phyloP scores from a whole-genome alignment of 2,888 invertebrate species.

The Odiellus spinosus region DNA sequence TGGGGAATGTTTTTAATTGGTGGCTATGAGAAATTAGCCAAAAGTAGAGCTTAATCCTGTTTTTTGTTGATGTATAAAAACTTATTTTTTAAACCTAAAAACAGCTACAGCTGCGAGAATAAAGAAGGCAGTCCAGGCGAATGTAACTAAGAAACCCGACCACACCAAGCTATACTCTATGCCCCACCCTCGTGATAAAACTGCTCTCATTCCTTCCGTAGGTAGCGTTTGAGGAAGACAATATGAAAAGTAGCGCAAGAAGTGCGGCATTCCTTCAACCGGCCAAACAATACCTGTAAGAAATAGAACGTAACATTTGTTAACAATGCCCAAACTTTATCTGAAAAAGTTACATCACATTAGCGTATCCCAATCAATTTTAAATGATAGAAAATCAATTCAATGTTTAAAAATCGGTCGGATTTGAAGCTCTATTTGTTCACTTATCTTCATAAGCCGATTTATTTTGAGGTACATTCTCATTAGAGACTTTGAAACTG shows the following conservation, averaged over 20 bases:
- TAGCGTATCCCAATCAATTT: too few relatives aligned
- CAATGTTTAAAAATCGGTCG: too few relatives aligned
- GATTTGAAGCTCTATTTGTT: too few relatives aligned
- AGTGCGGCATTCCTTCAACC: slow-evolving; percentile 80
- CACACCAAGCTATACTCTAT: slow-evolving; percentile 51
- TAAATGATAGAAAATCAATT: too few relatives aligned
- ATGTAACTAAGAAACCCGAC: slow-evolving; percentile 56
- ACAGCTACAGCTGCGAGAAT: slow-evolving; percentile 7
- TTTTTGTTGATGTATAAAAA: too few relatives aligned
- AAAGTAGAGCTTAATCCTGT: too few relatives aligned
- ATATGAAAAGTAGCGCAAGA: slow-evolving; percentile 54
- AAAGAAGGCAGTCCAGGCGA: slow-evolving; percentile 50
- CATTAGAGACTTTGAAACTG: too few relatives aligned
- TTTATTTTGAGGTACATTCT: too few relatives aligned
- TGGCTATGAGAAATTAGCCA: too few relatives aligned
- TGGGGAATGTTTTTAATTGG: too few relatives aligned
- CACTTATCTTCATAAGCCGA: too few relatives aligned
- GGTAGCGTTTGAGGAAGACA: slow-evolving; percentile 63
- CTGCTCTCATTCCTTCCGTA: slow-evolving; percentile 53
- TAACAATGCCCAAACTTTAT: not conserved
- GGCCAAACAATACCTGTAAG: slow-evolving; percentile 82
- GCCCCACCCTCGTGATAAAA: slow-evolving; percentile 57
- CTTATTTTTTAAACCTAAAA: slow-evolving; percentile 7
- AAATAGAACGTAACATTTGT: not conserved
- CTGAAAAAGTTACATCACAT: too few relatives aligned